Evolutionary conservation across 1,140 invertebrate species (phyloP), one percentile per base, ranked within the genome.

Genomic region (Leptinotarsa texana): DNA sequence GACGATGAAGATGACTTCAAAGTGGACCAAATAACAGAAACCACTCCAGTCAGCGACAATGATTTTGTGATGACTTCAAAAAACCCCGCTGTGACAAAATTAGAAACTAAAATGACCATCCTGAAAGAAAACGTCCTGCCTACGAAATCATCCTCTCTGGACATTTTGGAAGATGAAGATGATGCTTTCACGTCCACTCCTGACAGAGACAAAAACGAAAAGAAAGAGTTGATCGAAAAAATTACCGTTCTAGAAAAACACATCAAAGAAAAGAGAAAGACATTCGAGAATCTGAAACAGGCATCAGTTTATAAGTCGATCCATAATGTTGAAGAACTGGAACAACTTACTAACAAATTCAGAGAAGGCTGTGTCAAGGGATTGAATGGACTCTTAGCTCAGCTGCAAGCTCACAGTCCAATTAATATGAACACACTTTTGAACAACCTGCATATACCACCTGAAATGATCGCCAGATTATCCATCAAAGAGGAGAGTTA

Each of bases 401-500:
- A 76, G 21, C 72, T 81, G 69, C 74, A 80, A 22, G 66, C 74
- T 68, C 76, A 82, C 65, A 75, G 63, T 3, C 47, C 61, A 18
- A 81, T 81, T 18, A 77, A 79, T 49, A 79, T 81, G 79, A 24
- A 67, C 15, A 78, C 63, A 1, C 71, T 81, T 57, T 74, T 82
- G 33, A 69, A 57, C 13, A 79, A 79, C 47, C 68, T 82, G 67
- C 71, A 76, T 21, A 74, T 82, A 21, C 75, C 80, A 13, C 5
- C 72, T 66, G 33, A 74, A 47, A 74, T 74, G 70, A 63, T 76
- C 18, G 22, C 67, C 61, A 75, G 73, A 22, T 68, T 77, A 22
- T 11, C 18, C n/a, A 4, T 72, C 57, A 72, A 4, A 33, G 21
- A 57, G 0, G 51, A n/a, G 0, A 57, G 4, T 57, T 57, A 65